Base-by-base conservation (phyloP, 1,140 invertebrate genomes). In the Agrilus planipennis region DNA sequence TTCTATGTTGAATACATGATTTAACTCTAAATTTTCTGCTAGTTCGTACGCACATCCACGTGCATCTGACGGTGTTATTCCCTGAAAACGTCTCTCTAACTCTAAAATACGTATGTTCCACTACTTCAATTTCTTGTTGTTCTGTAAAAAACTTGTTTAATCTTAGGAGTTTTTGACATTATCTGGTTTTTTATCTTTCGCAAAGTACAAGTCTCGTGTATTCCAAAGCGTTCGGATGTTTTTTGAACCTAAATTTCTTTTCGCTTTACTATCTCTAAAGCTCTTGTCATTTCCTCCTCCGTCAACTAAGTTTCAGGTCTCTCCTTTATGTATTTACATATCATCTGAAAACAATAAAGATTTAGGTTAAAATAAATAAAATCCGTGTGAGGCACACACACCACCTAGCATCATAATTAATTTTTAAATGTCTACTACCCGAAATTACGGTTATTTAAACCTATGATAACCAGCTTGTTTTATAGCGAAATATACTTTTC, bases 1-100 rank as follows among this genome's bases (percentile, higher is more conserved):
- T 44, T 48, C 34, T 41, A n/a, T n/a, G n/a, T n/a, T n/a, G n/a
- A 52, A 53, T 29, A 39, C 42, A 40, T 53, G 47, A 36, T 35
- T 35, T 35, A 35, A 35, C 19, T 35, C 14, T 18, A 35, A 17
- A 9, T 35, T 5, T 17, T 35, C 34, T 6, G 29, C 12, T 31
- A 31, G 15, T 15, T 31, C 29, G 15, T 17, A 35, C 20, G 34
- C 34, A 19, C 15, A 21, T 11, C 16, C 14, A 19, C 16, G 16
- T 11, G 34, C 34, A 35, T 35, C 34, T 21, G 20, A 35, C 6
- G 9, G 34, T 5, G 34, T 35, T 35, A 35, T 35, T 19, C 34
- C 34, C 15, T 35, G 20, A 35, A 35, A 17, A 35, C 19, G 15
- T 21, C 4, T n/a, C n/a, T 31, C 29, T 31, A 31, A 5, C 10